Evolutionary conservation across 2,888 invertebrate genomes (phyloP).

Genomic region (Kuschelorhynchus macadamiae): DNA sequence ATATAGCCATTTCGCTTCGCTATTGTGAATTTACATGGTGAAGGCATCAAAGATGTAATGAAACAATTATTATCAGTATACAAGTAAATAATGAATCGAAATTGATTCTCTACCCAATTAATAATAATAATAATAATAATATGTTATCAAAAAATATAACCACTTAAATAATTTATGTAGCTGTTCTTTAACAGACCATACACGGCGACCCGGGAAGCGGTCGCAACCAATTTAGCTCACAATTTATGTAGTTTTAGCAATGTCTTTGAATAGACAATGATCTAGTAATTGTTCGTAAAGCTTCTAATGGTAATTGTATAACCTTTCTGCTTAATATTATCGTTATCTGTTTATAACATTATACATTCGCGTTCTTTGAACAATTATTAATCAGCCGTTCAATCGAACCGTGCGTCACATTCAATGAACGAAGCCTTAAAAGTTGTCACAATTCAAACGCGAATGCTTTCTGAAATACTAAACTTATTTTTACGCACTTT

Average conservation of each 20-base stretch:
- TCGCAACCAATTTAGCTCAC: conserved; percentile 61
- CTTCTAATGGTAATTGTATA: conserved; percentile 57
- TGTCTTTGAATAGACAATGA: conserved; percentile 55
- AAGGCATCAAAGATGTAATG: conserved; percentile 11
- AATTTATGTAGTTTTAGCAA: conserved; percentile 57
- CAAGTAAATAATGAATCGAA: conserved; percentile 36
- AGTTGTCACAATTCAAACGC: too few species aligned
- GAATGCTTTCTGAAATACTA: too few species aligned
- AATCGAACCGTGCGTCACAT: too few species aligned
- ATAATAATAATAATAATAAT: conserved; percentile 31
- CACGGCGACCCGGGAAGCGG: conserved; percentile 54
- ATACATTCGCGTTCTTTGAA: conserved; percentile 45
- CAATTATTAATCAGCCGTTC: too few species aligned
- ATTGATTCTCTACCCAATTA: conserved; percentile 41
- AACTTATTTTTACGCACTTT: too few species aligned
- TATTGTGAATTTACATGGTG: conserved; percentile 4
- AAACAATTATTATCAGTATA: too few species aligned
- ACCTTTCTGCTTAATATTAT: conserved; percentile 54
- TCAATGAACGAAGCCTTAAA: too few species aligned
- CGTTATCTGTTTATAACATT: conserved; percentile 46
- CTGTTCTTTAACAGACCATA: conserved; percentile 57
- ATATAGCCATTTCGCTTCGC: conserved; percentile 54
- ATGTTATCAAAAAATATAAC: conserved; percentile 47
- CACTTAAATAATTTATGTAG: conserved; percentile 50
- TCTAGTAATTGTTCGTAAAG: conserved; percentile 58